Evolutionary conservation across 2,113 vertebrate species (phyloP), one percentile per base, ranked within the genome.

Genomic region (Pleuronectes platessa): DNA sequence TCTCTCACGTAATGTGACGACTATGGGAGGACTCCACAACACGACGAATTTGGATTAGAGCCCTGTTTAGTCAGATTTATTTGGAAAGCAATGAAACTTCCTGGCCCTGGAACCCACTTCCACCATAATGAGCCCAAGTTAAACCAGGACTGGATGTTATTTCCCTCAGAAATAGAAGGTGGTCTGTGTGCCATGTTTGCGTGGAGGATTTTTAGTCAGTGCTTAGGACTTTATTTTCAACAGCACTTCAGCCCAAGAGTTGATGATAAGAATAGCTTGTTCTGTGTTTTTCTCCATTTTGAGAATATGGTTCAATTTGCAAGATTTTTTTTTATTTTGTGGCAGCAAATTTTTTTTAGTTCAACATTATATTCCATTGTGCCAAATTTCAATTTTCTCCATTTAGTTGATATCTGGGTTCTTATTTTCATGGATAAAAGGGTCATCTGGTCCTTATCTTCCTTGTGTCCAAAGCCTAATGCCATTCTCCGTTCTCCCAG

Each of bases 71-170:
- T 31, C 5, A 90, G 90, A 89, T 94, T 94, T 94, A 93, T 95
- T 94, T 95, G 94, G 92, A 94, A 92, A 92, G 90, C 86, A 90
- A 92, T 90, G 88, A 92, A 93, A 90, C 91, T 90, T 92, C 86
- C 89, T 92, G 90, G 86, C 88, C 76, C 76, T 78, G 76, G 84
- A 93, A 91, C 89, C 91, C 92, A 92, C 93, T 94, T 94, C 94
- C 94, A 93, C 90, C 81, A 88, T 91, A 93, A 92, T 93, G 90
- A 92, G 87, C 58, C 87, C 79, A 75, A 83, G 92, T 89, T 88
- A 92, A 90, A 92, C 87, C 82, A 84, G 86, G 71, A 81, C 86
- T 92, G 87, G 87, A 91, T 92, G 89, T 92, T 92, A 81, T 91
- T 94, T 84, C 76, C 82, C 81, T 87, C 86, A 65, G 68, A 90